Evolutionary conservation across 2,113 vertebrate species (phyloP).

Genomic region (Xiphorhynchus elegans): DNA sequence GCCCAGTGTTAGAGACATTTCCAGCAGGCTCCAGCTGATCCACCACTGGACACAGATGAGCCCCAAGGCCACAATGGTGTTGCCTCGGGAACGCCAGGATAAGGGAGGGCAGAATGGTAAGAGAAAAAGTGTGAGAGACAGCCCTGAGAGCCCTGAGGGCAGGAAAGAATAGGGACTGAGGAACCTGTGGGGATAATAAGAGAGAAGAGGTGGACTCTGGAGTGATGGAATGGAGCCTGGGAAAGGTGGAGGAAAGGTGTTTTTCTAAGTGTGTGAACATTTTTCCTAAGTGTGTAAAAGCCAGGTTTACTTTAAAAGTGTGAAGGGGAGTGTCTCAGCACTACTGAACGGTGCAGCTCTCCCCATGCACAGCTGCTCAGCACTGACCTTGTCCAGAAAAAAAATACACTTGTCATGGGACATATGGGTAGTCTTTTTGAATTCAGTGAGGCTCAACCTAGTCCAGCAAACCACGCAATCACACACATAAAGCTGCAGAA

Average conservation of each 20-base stretch:
- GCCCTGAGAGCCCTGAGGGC: too few species aligned
- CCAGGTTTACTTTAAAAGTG: background rate
- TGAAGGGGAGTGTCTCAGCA: background rate
- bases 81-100: fast-evolving
- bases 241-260: background rate
- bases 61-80: fast-evolving
- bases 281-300: background rate
- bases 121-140: background rate
- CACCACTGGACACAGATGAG: fast-evolving
- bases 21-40: fast-evolving
- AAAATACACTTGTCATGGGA: background rate
- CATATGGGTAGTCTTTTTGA: background rate
- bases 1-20: fast-evolving
- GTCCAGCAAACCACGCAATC: background rate
- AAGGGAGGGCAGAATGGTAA: background rate
- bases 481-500: background rate
- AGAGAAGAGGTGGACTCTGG: background rate
- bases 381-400: background rate
- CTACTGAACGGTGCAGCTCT: background rate
- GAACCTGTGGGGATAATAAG: background rate
- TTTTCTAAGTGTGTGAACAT: background rate
- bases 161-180: background rate
- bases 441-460: background rate
- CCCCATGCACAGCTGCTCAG: background rate
- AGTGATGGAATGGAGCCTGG: background rate